Evolutionary conservation across 2,888 invertebrate species (phyloP), one percentile per base, ranked within the genome.

Genomic region (Drosophila paranaensis): DNA sequence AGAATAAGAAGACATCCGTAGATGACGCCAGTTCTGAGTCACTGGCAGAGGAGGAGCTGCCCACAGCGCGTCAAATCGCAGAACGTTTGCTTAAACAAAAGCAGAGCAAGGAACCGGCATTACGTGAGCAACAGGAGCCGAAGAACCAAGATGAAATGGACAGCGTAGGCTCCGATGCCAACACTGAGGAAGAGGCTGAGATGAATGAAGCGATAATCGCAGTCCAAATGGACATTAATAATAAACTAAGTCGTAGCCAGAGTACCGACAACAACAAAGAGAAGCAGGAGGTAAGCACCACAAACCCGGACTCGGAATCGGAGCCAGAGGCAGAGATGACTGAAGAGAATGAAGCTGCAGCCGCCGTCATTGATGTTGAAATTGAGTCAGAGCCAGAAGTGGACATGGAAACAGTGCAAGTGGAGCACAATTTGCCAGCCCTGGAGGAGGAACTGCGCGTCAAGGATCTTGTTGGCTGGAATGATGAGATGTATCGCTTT

Each of bases 401-500:
- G 1, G 9, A 11, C 10, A 16, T 16, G 1, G 14, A 42, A 30
- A 5, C 39, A 25, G 25, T 80, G 64, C 69, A 76, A 72, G 67
- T 74, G 40, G 85, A 58, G 55, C 65, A 74, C 35, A 76, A 70
- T 37, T 13, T 80, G 10, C 8, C 55, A 0, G 54, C 9, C 20
- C 71, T 77, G 16, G 61, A 45, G 63, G 91, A 75, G 67, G 11
- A 33, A 51, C 20, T 61, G 2, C 55, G 39, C 13, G 70, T 73
- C 9, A 55, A 72, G 0, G 68, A 81, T 40, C 56, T 85, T n/a
- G 30, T 91, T 39, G 92, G 92, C 20, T 93, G 93, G 93, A 92
- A 89, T 71, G 90, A 91, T 2, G 94, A 95, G 82, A 94, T 95
- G 94, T 93, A 94, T 67, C 94, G 94, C 67, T 95, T 95, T 92